Evolutionary conservation across 1,140 invertebrate species (phyloP).

Genomic region (Cherax destructor): DNA sequence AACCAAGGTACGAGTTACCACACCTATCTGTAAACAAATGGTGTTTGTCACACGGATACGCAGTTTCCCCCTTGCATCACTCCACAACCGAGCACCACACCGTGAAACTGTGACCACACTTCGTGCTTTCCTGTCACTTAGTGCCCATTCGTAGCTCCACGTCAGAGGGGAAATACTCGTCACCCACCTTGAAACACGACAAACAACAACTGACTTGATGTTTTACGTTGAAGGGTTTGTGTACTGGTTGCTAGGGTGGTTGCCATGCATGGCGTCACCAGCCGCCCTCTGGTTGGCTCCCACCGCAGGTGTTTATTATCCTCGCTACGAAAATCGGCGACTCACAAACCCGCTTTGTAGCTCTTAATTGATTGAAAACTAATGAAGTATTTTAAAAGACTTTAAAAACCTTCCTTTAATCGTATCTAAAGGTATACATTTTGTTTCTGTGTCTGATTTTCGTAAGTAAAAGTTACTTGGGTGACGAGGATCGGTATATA

Average conservation of each 20-base stretch:
- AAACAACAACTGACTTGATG: conserved; percentile 49
- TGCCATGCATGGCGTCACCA: conserved; percentile 55
- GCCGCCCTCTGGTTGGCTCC: not conserved
- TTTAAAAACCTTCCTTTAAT: not conserved
- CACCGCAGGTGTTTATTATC: conserved; percentile 39
- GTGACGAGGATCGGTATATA: too few relatives aligned
- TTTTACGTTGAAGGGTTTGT: conserved; percentile 34
- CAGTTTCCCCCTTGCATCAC: not conserved
- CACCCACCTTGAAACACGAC: conserved; percentile 35
- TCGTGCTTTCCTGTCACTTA: not conserved
- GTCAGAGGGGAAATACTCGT: not conserved
- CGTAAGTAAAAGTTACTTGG: too few relatives aligned
- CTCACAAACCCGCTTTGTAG: not conserved
- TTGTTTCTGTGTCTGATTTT: too few relatives aligned
- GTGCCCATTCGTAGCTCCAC: not conserved
- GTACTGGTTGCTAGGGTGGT: conserved; percentile 63
- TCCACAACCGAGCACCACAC: not conserved
- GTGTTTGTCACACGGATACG: not conserved
- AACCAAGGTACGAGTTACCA: not conserved
- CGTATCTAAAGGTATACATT: too few relatives aligned
- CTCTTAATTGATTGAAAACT: not conserved
- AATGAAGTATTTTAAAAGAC: not conserved
- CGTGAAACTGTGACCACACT: not conserved
- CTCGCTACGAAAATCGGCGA: conserved; percentile 15
- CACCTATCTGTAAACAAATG: not conserved